phyloP scores from a whole-genome alignment of 2,888 invertebrate species.

The Hipparchia sbordonii region DNA sequence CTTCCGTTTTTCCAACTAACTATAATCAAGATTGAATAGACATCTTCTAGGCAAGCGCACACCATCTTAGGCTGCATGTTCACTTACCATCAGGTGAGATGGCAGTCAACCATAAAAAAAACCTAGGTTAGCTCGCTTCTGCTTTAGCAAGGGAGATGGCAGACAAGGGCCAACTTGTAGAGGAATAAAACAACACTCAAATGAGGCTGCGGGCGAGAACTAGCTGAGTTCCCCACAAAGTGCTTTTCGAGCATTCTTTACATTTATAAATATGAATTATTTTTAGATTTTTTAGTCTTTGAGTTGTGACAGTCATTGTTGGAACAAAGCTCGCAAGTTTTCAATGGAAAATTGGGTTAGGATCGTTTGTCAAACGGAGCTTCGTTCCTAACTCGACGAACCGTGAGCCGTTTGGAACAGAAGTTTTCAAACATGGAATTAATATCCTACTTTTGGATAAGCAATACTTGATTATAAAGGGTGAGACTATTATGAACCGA shows the following conservation, averaged over 20 bases:
- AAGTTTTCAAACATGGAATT: not conserved
- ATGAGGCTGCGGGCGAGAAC: not conserved
- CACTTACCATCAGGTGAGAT: too few relatives aligned
- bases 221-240: slow-evolving; percentile 2
- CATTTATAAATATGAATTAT: slow-evolving; percentile 14
- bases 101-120: too few relatives aligned
- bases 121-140: too few relatives aligned
- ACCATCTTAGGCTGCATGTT: too few relatives aligned
- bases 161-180: too few relatives aligned
- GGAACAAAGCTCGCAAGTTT: slow-evolving; percentile 23
- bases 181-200: not conserved
- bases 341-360: slow-evolving; percentile 19
- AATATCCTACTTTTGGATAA: not conserved
- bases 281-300: slow-evolving; percentile 11
- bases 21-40: too few relatives aligned
- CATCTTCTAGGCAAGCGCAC: too few relatives aligned
- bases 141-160: too few relatives aligned
- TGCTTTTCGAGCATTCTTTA: slow-evolving; percentile 10
- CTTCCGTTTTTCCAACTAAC: too few relatives aligned
- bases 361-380: slow-evolving; percentile 17
- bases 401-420: not conserved
- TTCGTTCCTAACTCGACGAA: slow-evolving; percentile 11
- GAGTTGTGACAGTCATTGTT: slow-evolving; percentile 20
- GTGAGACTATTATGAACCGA: too few relatives aligned
- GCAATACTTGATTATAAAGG: too few relatives aligned